phyloP scores from a whole-genome alignment of 2,113 vertebrate species.

The Gallinago media region DNA sequence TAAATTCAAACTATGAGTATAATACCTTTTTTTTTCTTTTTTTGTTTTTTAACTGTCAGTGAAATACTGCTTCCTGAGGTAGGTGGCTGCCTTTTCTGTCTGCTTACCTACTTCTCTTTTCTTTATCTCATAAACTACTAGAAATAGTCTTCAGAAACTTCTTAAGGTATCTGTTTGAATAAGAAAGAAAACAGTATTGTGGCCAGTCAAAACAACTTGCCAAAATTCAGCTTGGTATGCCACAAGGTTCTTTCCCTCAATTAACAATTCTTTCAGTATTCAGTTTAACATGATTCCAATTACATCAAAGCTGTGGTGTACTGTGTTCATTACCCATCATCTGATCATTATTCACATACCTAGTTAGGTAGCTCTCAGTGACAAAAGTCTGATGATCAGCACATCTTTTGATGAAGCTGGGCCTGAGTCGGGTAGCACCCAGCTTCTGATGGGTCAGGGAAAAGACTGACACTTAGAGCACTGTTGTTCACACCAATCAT shows the following conservation, averaged over 20 bases:
- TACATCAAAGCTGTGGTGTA: not conserved
- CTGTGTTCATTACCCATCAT: not conserved
- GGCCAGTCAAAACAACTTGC: not conserved
- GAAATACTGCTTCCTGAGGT: not conserved
- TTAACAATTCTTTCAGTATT: not conserved
- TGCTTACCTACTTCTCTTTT: not conserved
- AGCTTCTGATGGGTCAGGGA: not conserved
- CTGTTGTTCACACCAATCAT: not conserved
- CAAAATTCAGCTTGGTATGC: not conserved
- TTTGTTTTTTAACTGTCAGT: not conserved
- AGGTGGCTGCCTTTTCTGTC: not conserved
- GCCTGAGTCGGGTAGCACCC: not conserved
- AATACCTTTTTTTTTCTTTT: not conserved
- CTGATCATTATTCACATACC: not conserved
- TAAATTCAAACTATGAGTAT: not conserved
- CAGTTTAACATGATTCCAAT: not conserved
- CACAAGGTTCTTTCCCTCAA: not conserved
- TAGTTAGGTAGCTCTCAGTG: not conserved
- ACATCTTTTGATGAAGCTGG: not conserved
- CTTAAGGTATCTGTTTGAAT: not conserved
- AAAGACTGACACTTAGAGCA: not conserved
- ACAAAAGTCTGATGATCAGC: not conserved
- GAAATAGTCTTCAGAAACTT: not conserved
- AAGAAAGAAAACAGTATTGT: not conserved
- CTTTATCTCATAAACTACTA: not conserved